Base-by-base conservation (phyloP, 2,113 vertebrate species). In the Clupea harengus region DNA sequence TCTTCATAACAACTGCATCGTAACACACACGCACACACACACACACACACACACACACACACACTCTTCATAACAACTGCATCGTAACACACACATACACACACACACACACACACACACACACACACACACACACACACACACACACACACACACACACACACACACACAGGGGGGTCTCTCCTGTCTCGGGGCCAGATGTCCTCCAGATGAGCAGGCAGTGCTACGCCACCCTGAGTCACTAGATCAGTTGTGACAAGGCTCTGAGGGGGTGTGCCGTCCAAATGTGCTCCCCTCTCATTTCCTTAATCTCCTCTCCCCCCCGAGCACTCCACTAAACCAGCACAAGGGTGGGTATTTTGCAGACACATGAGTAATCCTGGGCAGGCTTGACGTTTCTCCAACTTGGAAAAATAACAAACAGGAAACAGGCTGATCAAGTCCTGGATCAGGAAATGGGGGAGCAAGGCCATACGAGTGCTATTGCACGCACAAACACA, bases 191-290 rank as follows among this genome's bases (percentile, higher is more conserved):
- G 60, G 81, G 6, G 78, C 60, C 47, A 39, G 15, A 85, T 78
- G 32, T 85, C 9, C 47, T 85, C 86, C 83, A 85, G 80, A 84
- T 84, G 86, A 81, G 84, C 18, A 10, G 10, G 7, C 64, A 28
- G 64, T 28, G n/a, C 7, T 67, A 67, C 64, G n/a, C 64, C n/a
- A 28, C 10, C 28, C 64, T 67, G 64, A 25, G n/a, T 67, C 64
- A 28, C 64, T 67, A n/a, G 7, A 67, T 67, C 64, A 67, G 64
- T 28, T 67, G 64, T 67, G 64, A 67, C 25, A 32, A 6, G 7
- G n/a, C 64, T 67, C n/a, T 7, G 64, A 28, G 64, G 64, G 64
- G n/a, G 64, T 28, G n/a, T 67, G 25, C 25, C n/a, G 10, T 7
- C n/a, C 54, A 22, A 67, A 67, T 67, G 64, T 67, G 64, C 11